Evolutionary conservation across 2,888 invertebrate genomes (phyloP), one percentile per base, ranked within the genome.

Genomic region (Trachelus stipa): DNA sequence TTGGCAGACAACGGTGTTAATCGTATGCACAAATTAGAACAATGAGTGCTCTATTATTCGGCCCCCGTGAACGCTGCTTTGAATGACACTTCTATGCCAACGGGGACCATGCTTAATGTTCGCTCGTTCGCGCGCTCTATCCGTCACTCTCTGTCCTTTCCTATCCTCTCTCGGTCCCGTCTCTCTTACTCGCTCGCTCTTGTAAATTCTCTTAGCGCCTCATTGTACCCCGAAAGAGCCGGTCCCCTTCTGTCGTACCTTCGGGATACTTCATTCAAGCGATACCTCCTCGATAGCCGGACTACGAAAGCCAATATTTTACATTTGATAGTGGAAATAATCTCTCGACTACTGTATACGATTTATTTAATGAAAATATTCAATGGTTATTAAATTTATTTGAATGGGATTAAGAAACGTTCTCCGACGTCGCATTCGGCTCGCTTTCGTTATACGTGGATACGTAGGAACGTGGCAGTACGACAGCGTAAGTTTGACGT

Each of bases 11-110:
- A 81, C 82, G 81, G 88, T 87, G 88, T 90, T 90, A 91, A 91
- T 91, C 89, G 89, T 88, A 90, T 91, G 91, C 90, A 88, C 86
- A 89, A 90, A 91, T 91, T 90, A 91, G 91, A 91, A 91, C 91
- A 91, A 91, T 91, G 89, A 90, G 85, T 87, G 85, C 86, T 88
- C 85, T 88, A 90, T 91, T 90, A 89, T 90, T 83, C 84, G 87
- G 85, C 84, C 81, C 81, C 79, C 82, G 77, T 80, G 81, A 88
- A 87, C 85, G 86, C 83, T 77, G 79, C 85, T 85, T 90, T 90
- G 88, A 90, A 87, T 87, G 88, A 86, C 86, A 86, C 84, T 85
- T 86, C 84, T 88, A 88, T 86, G 83, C 86, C 83, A 77, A 69
- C 75, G 80, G 73, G 33, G 73, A 56, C 23, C 56, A 2, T 9